Evolutionary conservation across 2,797 vertebrate species (phyloP), one percentile per base, ranked within the genome.

Genomic region (Spheniscus humboldti): DNA sequence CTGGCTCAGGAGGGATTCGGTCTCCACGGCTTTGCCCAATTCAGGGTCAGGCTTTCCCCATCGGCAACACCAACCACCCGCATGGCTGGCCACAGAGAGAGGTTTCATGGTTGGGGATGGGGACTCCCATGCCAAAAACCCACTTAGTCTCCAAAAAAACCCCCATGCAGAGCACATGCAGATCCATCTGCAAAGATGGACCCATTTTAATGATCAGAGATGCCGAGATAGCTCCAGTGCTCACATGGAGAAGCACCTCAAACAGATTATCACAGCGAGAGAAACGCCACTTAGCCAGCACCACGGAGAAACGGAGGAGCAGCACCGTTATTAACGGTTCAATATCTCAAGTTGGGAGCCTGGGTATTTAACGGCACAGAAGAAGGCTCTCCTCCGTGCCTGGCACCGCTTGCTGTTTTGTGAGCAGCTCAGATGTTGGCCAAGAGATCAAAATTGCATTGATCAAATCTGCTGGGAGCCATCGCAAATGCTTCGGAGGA

Each of bases 121-220:
- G 56, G 55, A 57, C 31, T 74, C 20, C 18, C 11, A 28, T 9
- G 10, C 41, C 71, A 75, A 50, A 79, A 50, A 75, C 4, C 4
- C 35, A 18, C 33, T 43, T 11, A 45, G 16, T 35, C 37, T 47
- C 56, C 18, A 56, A 77, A 63, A 37, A 68, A 24, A 2, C 0
- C 9, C 31, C 33, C 27, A 11, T 2, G 41, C 9, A 18, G 31
- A 73, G 43, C 0, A 0, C 73, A 59, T 0, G 0, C 19, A 69
- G 69, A 78, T 43, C 64, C 56, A 55, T 19, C 67, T 30, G 2
- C 7, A 5, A 89, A 45, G n/a, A 31, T 1, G 4, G 47, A 76
- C 3, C 18, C 35, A 15, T 41, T 85, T 55, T 45, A 82, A 87
- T 6, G 10, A 19, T 8, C 0, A 0, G n/a, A 83, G 30, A 84